Percentiles rank a stretch among this genome's conserved stretches.
Evolutionary conservation across 2,888 invertebrate genomes (phyloP).

Genomic region (Leistus spinibarbis): DNA sequence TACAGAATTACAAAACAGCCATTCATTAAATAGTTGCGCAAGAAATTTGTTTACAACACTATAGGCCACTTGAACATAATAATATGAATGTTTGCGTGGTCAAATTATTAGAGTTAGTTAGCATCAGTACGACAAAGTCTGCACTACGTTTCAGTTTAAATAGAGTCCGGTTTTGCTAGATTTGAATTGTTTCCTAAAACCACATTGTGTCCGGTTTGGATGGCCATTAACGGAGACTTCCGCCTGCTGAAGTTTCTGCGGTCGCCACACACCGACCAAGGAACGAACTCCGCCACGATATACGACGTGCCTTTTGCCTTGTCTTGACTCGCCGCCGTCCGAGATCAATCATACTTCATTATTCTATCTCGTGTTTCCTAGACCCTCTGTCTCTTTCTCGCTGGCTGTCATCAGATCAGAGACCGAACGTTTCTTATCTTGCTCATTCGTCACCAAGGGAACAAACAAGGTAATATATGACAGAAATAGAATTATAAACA

Average conservation of each 20-base stretch:
- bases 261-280: neutral
- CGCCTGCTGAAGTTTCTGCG: slow-evolving; percentile 26
- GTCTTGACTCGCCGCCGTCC: neutral
- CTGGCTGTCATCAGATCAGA: neutral
- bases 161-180: neutral
- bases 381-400: neutral
- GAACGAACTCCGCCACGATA: neutral
- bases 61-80: no score
- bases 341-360: slow-evolving; percentile 31
- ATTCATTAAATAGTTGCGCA: no score
- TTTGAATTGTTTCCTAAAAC: slow-evolving; percentile 32
- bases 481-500: neutral
- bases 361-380: slow-evolving; percentile 1
- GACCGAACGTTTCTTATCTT: neutral
- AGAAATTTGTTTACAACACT: no score
- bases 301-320: neutral
- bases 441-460: neutral
- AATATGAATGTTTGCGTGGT: neutral
- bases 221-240: slow-evolving; percentile 30
- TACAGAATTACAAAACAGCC: no score
- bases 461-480: neutral
- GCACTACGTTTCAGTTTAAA: neutral
- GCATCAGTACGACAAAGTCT: neutral
- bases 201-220: slow-evolving; percentile 27
- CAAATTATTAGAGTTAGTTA: no score